Conservation (phyloP, 2,797 vertebrate species). For the Schizothorax lantsangensis region DNA sequence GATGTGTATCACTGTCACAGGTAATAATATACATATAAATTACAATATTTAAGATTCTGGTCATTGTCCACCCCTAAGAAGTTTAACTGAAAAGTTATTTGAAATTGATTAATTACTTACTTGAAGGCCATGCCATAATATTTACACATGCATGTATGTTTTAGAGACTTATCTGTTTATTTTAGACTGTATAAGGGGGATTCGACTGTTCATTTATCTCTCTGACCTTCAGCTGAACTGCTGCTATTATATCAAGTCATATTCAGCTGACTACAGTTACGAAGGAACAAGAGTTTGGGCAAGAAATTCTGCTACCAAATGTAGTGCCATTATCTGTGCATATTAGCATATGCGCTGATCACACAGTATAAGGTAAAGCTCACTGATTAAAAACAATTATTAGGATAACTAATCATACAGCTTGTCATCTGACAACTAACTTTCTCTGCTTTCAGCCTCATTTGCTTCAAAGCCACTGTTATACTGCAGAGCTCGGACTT, state of each 20-base stretch:
- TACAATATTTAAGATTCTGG: not conserved
- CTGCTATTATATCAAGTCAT: not conserved
- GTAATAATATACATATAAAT: not conserved
- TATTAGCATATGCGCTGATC: not conserved
- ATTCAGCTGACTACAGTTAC: not conserved
- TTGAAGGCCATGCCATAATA: not conserved
- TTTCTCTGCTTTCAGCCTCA: slow-evolving; percentile 59
- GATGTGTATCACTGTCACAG: not conserved
- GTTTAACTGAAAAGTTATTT: not conserved
- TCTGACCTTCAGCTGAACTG: not conserved
- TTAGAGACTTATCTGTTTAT: not conserved
- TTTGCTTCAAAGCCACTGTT: not conserved
- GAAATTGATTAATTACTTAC: not conserved
- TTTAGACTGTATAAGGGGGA: not conserved
- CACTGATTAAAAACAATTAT: slow-evolving; percentile 21
- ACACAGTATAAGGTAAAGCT: not conserved
- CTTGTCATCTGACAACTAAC: slow-evolving; percentile 66
- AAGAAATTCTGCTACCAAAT: not conserved
- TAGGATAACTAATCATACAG: slow-evolving; percentile 55
- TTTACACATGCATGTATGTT: not conserved
- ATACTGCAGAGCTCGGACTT: not conserved
- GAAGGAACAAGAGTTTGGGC: not conserved
- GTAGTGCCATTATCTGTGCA: not conserved
- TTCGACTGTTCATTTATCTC: not conserved
- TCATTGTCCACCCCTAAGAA: not conserved